Evolutionary conservation across 30 jellyfish, hydroid and myxozoan species (phyloP).

Genomic region (Phacellophora camtschatica): DNA sequence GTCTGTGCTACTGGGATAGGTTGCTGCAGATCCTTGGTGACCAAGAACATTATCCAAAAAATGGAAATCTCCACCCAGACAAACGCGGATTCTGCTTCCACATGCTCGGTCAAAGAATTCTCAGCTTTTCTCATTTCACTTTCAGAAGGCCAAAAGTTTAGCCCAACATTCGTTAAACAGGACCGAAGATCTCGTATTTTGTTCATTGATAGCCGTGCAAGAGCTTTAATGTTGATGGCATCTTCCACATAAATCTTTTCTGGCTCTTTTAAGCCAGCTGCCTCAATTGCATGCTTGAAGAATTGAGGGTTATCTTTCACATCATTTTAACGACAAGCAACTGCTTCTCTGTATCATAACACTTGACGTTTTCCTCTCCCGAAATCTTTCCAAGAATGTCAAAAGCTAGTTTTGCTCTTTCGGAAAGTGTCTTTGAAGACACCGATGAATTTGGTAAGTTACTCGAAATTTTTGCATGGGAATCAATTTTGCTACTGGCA

Average conservation of each 20-base stretch:
- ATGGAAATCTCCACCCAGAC: slow-evolving; percentile 32
- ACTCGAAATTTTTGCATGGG: not conserved
- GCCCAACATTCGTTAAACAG: not conserved
- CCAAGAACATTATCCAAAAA: slow-evolving; percentile 1
- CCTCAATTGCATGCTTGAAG: not conserved
- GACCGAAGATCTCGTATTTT: not conserved
- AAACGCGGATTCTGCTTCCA: not conserved
- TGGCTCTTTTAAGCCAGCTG: not conserved
- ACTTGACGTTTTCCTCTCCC: not conserved
- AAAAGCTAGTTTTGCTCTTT: not conserved
- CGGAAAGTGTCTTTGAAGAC: not conserved
- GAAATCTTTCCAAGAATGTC: not conserved
- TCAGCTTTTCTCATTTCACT: not conserved
- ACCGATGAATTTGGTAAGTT: not conserved
- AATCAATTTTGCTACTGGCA: not conserved
- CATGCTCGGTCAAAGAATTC: not conserved
- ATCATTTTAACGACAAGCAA: not conserved
- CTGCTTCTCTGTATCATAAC: not conserved
- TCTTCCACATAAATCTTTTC: not conserved
- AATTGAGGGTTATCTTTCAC: not conserved
- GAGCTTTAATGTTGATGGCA: slow-evolving; percentile 6
- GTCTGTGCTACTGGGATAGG: slow-evolving; percentile 16
- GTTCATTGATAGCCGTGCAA: slow-evolving; percentile 8
- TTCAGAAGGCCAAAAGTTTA: not conserved
- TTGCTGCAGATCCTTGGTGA: slow-evolving; percentile 27